These are phyloP conservation scores for Hippocampus kuda DNA, from an alignment of 2,797 vertebrate genomes.

Conservation along the genomic window DNA sequence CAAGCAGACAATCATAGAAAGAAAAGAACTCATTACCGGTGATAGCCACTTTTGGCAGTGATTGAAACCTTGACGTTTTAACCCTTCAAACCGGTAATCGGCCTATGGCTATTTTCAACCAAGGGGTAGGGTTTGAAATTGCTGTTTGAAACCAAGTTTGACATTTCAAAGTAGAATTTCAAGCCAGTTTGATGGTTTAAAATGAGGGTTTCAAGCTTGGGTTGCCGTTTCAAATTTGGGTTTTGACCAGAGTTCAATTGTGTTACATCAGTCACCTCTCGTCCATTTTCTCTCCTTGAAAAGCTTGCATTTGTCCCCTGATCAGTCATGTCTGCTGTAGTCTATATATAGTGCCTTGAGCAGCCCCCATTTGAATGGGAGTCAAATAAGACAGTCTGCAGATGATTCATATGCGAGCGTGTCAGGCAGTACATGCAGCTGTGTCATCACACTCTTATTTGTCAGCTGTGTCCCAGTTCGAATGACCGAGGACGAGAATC, in stretches of 20 bases:
- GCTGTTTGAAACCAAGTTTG: too few relatives aligned
- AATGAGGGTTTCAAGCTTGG: neutral
- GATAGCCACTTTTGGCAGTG: too few relatives aligned
- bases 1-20: too few relatives aligned
- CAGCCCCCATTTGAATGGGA: neutral
- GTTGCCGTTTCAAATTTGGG: too few relatives aligned
- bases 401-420: neutral
- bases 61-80: too few relatives aligned
- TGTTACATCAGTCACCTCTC: neutral
- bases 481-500: conserved; percentile 15
- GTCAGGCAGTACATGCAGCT: neutral
- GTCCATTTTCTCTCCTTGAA: neutral
- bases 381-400: neutral
- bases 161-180: too few relatives aligned
- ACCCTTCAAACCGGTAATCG: too few relatives aligned
- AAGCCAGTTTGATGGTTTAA: too few relatives aligned
- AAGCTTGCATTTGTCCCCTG: neutral
- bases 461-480: conserved; percentile 19
- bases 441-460: conserved; percentile 3
- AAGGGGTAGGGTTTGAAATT: too few relatives aligned
- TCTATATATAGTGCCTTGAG: neutral
- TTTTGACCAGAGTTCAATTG: neutral
- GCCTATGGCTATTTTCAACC: too few relatives aligned
- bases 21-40: too few relatives aligned
- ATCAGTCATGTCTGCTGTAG: neutral